Conservation (phyloP, 2,797 vertebrate species). For the Crocidura indochinensis region DNA sequence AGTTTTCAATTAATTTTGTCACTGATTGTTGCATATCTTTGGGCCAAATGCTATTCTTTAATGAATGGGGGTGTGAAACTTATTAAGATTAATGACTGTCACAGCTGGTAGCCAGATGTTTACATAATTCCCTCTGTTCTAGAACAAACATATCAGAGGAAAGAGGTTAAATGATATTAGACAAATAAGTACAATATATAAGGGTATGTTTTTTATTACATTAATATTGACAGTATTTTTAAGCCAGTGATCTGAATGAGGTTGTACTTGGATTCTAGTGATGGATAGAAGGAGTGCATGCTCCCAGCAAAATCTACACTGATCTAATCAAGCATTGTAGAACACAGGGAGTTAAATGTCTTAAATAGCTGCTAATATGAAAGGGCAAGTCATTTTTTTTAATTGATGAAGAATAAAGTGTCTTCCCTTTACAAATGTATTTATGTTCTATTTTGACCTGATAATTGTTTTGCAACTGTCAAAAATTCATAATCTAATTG, state of each 20-base stretch:
- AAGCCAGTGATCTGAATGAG: slow-evolving; percentile 56
- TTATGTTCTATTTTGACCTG: slow-evolving; percentile 77
- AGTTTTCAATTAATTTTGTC: slow-evolving; percentile 77
- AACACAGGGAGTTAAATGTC: slow-evolving; percentile 64
- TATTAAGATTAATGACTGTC: slow-evolving; percentile 80
- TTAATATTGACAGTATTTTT: slow-evolving; percentile 65
- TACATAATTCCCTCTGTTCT: slow-evolving; percentile 74
- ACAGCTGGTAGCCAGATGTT: slow-evolving; percentile 82
- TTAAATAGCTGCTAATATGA: slow-evolving; percentile 46
- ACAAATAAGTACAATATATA: slow-evolving; percentile 70
- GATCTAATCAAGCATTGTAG: background rate
- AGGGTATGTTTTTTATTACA: slow-evolving; percentile 70
- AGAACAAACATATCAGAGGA: slow-evolving; percentile 70
- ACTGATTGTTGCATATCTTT: slow-evolving; percentile 77
- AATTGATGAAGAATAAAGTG: slow-evolving; percentile 72
- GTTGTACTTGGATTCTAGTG: background rate
- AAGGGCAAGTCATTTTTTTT: slow-evolving; percentile 70
- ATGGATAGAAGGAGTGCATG: background rate
- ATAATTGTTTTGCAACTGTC: slow-evolving; percentile 77
- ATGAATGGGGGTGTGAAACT: slow-evolving; percentile 63
- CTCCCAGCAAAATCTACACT: background rate
- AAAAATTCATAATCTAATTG: slow-evolving; percentile 74
- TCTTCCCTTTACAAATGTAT: slow-evolving; percentile 67
- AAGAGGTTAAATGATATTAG: slow-evolving; percentile 69
- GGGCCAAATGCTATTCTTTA: slow-evolving; percentile 77